phyloP scores from a whole-genome alignment of 53 echinoderm and acorn worm species.

The Arbacia lixula region DNA sequence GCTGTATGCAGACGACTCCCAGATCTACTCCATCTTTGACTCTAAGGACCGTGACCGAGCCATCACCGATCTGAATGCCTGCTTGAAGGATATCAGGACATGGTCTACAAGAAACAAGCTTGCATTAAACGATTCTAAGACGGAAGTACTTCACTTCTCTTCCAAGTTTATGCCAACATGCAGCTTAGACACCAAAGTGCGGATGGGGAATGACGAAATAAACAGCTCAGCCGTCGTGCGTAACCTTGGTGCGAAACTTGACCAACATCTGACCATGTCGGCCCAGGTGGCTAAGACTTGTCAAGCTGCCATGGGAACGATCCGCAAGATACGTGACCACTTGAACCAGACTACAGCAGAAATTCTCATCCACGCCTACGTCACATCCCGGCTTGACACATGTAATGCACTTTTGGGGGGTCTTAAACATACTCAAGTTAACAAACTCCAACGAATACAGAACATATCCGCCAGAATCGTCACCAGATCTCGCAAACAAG shows the following conservation, averaged over 20 bases:
- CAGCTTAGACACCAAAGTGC: background rate
- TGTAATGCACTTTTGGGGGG: too few relatives aligned
- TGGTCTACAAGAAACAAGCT: constrained; percentile 54
- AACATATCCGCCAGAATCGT: too few relatives aligned
- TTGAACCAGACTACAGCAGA: too few relatives aligned
- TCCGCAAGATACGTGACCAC: background rate
- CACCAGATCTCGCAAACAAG: too few relatives aligned
- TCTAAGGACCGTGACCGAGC: too few relatives aligned
- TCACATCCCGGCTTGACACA: too few relatives aligned
- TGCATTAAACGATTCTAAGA: constrained; percentile 38
- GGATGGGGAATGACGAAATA: background rate
- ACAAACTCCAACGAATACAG: too few relatives aligned
- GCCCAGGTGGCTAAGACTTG: background rate
- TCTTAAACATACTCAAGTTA: too few relatives aligned
- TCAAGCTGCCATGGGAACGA: background rate
- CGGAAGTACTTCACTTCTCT: constrained; percentile 50
- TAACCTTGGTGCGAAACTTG: constrained; percentile 12
- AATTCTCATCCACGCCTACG: too few relatives aligned
- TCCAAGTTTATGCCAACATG: constrained; percentile 34
- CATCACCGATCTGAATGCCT: too few relatives aligned
- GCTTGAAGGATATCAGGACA: constrained; percentile 38
- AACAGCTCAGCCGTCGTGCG: background rate
- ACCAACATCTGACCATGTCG: constrained; percentile 8
- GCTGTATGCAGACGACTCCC: constrained; percentile 66
- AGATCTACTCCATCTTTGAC: too few relatives aligned